These are phyloP conservation scores for Amyelois transitella DNA, from an alignment of 1,140 invertebrate species.

Conservation along the genomic window DNA sequence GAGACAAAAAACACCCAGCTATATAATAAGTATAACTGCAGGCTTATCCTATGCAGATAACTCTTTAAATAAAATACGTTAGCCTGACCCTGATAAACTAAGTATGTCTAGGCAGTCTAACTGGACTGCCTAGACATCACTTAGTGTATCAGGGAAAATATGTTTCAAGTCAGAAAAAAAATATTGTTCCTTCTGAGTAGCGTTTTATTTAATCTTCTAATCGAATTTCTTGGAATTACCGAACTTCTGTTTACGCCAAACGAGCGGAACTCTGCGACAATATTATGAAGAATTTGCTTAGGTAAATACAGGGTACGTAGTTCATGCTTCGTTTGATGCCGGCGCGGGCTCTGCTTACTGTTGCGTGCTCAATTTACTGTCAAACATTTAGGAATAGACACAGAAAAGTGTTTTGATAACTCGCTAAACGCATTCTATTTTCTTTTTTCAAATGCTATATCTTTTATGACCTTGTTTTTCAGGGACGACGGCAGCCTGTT, in stretches of 20 bases:
- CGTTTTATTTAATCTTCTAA: not conserved
- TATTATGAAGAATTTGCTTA: conserved; percentile 17
- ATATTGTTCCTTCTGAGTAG: not conserved
- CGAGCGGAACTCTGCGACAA: conserved; percentile 6
- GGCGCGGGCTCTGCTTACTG: not conserved
- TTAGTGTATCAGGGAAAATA: too few species aligned
- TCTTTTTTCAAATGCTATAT: too few species aligned
- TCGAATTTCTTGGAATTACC: not conserved
- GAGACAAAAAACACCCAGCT: too few species aligned
- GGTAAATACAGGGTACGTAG: conserved; percentile 6
- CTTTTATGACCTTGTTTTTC: too few species aligned
- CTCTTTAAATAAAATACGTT: too few species aligned
- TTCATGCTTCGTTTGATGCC: conserved; percentile 8
- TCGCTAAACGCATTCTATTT: not conserved
- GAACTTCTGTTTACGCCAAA: not conserved
- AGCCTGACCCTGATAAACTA: too few species aligned
- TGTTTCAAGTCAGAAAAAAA: too few species aligned
- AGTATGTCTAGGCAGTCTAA: too few species aligned
- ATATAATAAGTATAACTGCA: too few species aligned
- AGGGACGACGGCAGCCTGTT: too few species aligned
- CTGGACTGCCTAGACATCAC: too few species aligned
- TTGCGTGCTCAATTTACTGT: not conserved
- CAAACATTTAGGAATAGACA: conserved; percentile 1
- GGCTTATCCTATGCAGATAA: too few species aligned
- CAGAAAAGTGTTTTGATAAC: conserved; percentile 1